These are phyloP conservation scores for Anticlea derivata DNA, from an alignment of 2,888 invertebrate species.

Conservation along the genomic window DNA sequence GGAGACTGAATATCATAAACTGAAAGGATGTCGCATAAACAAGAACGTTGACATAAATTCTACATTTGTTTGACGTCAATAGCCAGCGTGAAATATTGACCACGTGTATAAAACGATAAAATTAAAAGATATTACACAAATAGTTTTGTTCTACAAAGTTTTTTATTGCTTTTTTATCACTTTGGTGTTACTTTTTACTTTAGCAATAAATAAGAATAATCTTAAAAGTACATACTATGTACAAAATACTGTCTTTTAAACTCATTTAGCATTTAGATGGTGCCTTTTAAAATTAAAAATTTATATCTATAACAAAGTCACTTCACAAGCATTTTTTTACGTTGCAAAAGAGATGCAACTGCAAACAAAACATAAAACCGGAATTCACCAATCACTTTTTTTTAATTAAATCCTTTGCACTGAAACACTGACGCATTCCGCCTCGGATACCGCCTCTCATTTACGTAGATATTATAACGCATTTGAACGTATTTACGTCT, in stretches of 20 bases:
- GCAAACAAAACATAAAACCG: background rate
- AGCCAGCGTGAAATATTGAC: constrained; percentile 8
- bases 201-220: too few relatives aligned
- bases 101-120: constrained; percentile 9
- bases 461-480: constrained; percentile 59
- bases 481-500: constrained; percentile 68
- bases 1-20: background rate
- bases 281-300: background rate
- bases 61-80: constrained; percentile 18
- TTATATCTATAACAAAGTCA: background rate
- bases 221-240: background rate
- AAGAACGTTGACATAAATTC: constrained; percentile 18
- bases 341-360: background rate
- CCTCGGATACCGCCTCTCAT: constrained; percentile 47
- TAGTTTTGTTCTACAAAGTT: constrained; percentile 21
- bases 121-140: constrained; percentile 11
- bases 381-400: background rate
- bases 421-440: constrained; percentile 47
- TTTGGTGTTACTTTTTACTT: constrained; percentile 1
- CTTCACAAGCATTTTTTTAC: background rate
- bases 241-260: background rate
- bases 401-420: constrained; percentile 22
- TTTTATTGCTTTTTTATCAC: constrained; percentile 38
- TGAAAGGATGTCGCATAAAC: constrained; percentile 1
- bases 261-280: too few relatives aligned